A percentile compares a stretch with the other conserved stretches of the same genome.
These are phyloP conservation scores for Melopsittacus undulatus DNA, from an alignment of 2,797 vertebrate genomes.

Conservation along the genomic window DNA sequence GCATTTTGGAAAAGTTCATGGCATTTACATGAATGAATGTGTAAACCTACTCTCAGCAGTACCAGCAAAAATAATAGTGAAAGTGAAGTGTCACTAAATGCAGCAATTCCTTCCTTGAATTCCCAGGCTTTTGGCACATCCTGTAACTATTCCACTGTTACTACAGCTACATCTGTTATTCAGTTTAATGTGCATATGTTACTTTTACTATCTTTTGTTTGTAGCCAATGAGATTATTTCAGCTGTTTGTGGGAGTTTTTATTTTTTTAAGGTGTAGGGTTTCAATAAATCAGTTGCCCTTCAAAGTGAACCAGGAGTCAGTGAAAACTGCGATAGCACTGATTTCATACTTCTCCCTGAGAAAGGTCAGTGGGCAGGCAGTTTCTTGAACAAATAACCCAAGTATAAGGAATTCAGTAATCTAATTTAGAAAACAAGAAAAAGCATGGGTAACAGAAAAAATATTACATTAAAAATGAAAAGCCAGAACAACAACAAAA, in stretches of 20 bases:
- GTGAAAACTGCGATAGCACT: neutral
- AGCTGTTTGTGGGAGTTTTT: neutral
- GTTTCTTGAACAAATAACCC: neutral
- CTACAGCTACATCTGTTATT: neutral
- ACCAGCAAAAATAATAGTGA: neutral
- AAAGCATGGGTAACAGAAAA: neutral
- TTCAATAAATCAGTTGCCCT: neutral
- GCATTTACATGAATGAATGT: neutral
- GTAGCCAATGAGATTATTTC: neutral
- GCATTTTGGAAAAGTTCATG: rapidly evolving
- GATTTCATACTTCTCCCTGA: neutral
- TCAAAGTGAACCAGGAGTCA: neutral
- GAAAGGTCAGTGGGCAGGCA: rapidly evolving
- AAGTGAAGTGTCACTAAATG: neutral
- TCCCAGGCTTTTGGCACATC: neutral
- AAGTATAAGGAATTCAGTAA: neutral
- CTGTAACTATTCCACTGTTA: neutral
- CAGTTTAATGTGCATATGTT: neutral
- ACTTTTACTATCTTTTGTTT: neutral
- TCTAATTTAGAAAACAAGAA: neutral
- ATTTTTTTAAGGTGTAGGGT: rapidly evolving
- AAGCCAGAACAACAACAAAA: rapidly evolving
- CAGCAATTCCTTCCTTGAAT: neutral
- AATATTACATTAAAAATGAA: neutral
- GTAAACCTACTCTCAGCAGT: neutral